These are phyloP conservation scores for Hydropsyche betteni DNA, from an alignment of 2,888 invertebrate genomes.

Conservation along the genomic window DNA sequence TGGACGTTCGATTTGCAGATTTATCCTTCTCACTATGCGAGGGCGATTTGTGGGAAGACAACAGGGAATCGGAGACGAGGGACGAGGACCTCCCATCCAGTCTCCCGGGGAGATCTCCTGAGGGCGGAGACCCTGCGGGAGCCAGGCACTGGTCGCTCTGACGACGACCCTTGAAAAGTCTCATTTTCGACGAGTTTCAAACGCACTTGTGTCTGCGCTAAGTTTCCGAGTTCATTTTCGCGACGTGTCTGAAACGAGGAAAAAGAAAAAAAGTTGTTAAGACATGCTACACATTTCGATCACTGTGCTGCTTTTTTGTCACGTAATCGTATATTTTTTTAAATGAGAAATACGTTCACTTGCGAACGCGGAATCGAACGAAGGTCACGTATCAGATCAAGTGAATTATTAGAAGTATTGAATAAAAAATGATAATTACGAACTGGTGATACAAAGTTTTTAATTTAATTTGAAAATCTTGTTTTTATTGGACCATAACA, in stretches of 20 bases:
- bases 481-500: too few relatives aligned
- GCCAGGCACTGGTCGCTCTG: slow-evolving; percentile 71
- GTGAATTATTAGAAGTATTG: slow-evolving; percentile 4
- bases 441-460: too few relatives aligned
- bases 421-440: too few relatives aligned
- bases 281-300: background rate
- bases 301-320: background rate
- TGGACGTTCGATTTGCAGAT: background rate
- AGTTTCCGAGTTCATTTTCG: background rate
- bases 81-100: slow-evolving; percentile 52
- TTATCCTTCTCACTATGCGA: slow-evolving; percentile 34
- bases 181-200: slow-evolving; percentile 59
- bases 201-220: background rate
- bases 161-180: slow-evolving; percentile 72
- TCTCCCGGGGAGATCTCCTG: slow-evolving; percentile 59
- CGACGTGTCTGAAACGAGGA: background rate
- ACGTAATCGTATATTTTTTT: background rate
- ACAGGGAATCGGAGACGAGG: slow-evolving; percentile 52
- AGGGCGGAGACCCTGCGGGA: slow-evolving; percentile 62
- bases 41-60: slow-evolving; percentile 50
- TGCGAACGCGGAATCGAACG: slow-evolving; percentile 5
- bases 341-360: slow-evolving; percentile 5
- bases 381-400: slow-evolving; percentile 12
- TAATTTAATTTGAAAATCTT: too few relatives aligned
- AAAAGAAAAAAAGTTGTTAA: background rate